These are phyloP conservation scores for Aleadryas rufinucha DNA, from an alignment of 2,113 vertebrate genomes.

Conservation along the genomic window DNA sequence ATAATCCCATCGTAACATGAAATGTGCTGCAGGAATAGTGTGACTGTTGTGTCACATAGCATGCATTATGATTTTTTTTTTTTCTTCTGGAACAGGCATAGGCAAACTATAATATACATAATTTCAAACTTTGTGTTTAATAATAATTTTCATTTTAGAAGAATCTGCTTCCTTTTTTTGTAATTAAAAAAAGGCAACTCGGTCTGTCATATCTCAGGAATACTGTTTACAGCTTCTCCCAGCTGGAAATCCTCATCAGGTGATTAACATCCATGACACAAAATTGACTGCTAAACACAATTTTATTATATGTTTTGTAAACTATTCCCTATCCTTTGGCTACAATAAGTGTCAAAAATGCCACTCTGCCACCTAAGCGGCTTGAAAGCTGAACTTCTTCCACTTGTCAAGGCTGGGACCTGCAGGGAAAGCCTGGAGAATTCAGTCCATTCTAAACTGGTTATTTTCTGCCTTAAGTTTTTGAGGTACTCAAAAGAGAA, in stretches of 20 bases:
- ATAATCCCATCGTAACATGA: not conserved
- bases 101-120: not conserved
- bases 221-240: not conserved
- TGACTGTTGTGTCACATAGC: not conserved
- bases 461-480: not conserved
- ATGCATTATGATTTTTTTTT: not conserved
- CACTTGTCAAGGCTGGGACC: not conserved
- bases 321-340: not conserved
- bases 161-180: not conserved
- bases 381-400: not conserved
- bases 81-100: not conserved
- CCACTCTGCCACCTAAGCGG: not conserved
- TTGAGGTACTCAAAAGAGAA: not conserved
- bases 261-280: not conserved
- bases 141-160: not conserved
- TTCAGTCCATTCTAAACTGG: not conserved
- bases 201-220: not conserved
- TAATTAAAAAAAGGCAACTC: not conserved
- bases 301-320: not conserved
- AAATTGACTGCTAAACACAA: not conserved
- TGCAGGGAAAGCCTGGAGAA: not conserved
- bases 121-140: not conserved
- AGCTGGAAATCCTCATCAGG: not conserved
- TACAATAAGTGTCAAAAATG: not conserved
- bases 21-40: not conserved